Percentiles rank a stretch among this genome's conserved stretches.
Evolutionary conservation across 2,797 vertebrate species (phyloP).

Genomic region (Perodicticus potto): DNA sequence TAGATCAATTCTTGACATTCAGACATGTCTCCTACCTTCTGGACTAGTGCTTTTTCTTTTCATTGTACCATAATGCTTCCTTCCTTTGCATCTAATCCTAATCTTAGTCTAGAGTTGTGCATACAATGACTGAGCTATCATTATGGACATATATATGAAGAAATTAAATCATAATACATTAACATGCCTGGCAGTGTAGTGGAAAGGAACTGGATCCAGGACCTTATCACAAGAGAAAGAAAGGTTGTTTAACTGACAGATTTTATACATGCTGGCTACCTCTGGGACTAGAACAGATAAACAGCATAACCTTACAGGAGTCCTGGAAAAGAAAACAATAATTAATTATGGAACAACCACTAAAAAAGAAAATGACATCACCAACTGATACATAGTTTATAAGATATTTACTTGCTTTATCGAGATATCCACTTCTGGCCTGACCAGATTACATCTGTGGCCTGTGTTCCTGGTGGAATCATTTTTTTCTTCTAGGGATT

Average conservation of each 20-base stretch:
- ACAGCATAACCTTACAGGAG: background rate
- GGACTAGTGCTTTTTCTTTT: background rate
- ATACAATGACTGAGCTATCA: background rate
- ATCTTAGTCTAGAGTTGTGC: background rate
- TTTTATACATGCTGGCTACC: slow-evolving; percentile 9
- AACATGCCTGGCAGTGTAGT: slow-evolving; percentile 2
- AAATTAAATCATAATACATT: background rate
- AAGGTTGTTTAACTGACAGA: slow-evolving; percentile 10
- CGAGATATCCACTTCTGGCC: background rate
- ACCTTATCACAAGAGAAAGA: slow-evolving; percentile 33
- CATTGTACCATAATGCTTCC: background rate
- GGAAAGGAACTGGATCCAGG: background rate
- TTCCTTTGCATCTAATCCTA: background rate
- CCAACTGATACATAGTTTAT: background rate
- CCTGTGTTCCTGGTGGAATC: background rate
- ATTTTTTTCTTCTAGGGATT: slow-evolving; percentile 31
- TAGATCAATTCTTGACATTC: slow-evolving; percentile 13
- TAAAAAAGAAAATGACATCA: slow-evolving; percentile 23
- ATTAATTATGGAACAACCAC: background rate
- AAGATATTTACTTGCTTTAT: slow-evolving; percentile 23
- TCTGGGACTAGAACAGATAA: slow-evolving; percentile 28
- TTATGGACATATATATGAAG: slow-evolving; percentile 16
- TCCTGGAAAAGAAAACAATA: slow-evolving; percentile 52
- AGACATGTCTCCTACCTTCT: background rate
- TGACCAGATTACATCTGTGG: slow-evolving; percentile 1